A percentile compares a stretch with the other conserved stretches of the same genome.
Conservation (phyloP, 2,797 vertebrate species). For the Myoxocephalus aenaeus region DNA sequence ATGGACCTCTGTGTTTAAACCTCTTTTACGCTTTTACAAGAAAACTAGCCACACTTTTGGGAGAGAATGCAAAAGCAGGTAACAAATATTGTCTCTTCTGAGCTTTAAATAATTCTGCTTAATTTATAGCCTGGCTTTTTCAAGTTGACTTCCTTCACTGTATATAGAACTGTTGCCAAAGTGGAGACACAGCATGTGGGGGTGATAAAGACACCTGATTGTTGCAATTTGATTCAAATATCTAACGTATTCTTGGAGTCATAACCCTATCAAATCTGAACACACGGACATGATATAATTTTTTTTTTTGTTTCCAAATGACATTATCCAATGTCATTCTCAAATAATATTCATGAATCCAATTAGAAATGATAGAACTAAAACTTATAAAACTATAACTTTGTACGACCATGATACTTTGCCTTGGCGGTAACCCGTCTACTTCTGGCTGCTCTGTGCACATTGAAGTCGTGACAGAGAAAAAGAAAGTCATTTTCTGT, state of each 20-base stretch:
- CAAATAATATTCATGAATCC: not conserved
- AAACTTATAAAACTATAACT: too few relatives aligned
- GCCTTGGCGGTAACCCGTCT: not conserved
- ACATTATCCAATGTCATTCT: not conserved
- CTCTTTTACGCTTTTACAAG: not conserved
- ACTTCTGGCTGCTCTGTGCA: not conserved
- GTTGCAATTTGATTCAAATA: not conserved
- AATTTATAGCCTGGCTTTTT: not conserved
- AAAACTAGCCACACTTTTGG: not conserved
- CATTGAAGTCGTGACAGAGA: too few relatives aligned
- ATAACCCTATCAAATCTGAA: not conserved
- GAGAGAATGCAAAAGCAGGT: not conserved
- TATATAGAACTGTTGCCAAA: not conserved
- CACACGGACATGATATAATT: not conserved
- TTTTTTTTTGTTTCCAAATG: not conserved
- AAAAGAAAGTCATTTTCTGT: too few relatives aligned
- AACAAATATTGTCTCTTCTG: not conserved
- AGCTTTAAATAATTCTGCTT: not conserved
- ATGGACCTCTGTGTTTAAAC: slow-evolving; percentile 5
- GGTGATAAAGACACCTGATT: not conserved
- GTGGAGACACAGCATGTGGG: not conserved
- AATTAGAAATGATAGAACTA: not conserved
- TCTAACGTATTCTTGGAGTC: not conserved
- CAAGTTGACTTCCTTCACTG: not conserved
- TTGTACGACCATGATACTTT: too few relatives aligned